Percentiles rank a stretch among this genome's conserved stretches.
These are phyloP conservation scores for Cabera pusaria DNA, from an alignment of 2,888 invertebrate genomes.

Conservation along the genomic window DNA sequence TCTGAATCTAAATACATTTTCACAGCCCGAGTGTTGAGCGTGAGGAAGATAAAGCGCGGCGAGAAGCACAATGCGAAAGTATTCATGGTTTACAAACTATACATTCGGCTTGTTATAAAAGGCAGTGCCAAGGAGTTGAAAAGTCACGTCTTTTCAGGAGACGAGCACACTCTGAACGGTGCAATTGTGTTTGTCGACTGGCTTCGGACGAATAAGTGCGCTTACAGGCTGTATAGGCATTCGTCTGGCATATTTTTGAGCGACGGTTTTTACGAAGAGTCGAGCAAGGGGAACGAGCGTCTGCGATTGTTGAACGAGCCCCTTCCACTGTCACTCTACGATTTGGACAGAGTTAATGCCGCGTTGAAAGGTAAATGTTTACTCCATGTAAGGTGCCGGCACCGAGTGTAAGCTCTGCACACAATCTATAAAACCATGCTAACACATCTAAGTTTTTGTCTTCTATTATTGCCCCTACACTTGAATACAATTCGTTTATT, in stretches of 20 bases:
- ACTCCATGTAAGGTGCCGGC: conserved; percentile 60
- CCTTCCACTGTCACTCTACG: conserved; percentile 75
- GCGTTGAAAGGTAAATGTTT: conserved; percentile 81
- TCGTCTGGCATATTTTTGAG: conserved; percentile 79
- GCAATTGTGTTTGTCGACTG: conserved; percentile 75
- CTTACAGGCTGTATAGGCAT: conserved; percentile 75
- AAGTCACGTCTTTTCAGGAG: conserved; percentile 67
- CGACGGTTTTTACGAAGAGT: conserved; percentile 66
- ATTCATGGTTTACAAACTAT: conserved; percentile 75
- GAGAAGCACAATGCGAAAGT: conserved; percentile 62
- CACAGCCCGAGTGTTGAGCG: conserved; percentile 74
- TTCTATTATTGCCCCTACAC: too few relatives aligned
- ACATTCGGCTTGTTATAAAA: conserved; percentile 72
- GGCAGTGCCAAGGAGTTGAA: conserved; percentile 68
- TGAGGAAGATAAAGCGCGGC: conserved; percentile 75
- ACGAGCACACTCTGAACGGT: conserved; percentile 68
- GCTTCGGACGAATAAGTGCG: conserved; percentile 74
- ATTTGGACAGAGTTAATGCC: conserved; percentile 79
- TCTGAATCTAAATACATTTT: conserved; percentile 81
- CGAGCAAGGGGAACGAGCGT: conserved; percentile 56
- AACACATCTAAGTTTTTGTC: conserved; percentile 9
- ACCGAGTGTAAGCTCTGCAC: conserved; percentile 41
- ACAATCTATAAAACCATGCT: conserved; percentile 55
- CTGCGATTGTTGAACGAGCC: conserved; percentile 76
- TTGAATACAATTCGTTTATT: neutral